Percentiles rank a stretch among this genome's conserved stretches.
Evolutionary conservation across 2,113 vertebrate genomes (phyloP).

Genomic region (Cranoglanis bouderius): DNA sequence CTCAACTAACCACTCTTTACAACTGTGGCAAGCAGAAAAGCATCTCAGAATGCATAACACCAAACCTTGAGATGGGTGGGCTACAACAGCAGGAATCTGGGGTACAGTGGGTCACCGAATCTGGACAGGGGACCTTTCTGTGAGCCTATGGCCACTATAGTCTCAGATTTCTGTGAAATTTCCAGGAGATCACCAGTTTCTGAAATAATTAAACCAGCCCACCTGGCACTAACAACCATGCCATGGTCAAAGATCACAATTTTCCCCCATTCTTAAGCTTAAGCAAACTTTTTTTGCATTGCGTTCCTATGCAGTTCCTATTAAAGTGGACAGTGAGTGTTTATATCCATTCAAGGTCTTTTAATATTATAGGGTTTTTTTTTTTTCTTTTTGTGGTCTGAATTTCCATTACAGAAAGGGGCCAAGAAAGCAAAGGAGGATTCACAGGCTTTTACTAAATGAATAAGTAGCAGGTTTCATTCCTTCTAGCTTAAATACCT

Average conservation of each 20-base stretch:
- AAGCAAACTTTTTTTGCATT: not conserved
- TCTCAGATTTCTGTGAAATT: not conserved
- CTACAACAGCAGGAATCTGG: not conserved
- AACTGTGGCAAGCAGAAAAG: not conserved
- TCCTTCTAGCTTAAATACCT: slow-evolving; percentile 27
- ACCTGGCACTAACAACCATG: not conserved
- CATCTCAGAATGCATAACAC: not conserved
- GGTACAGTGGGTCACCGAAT: not conserved
- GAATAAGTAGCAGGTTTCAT: not conserved
- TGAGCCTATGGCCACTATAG: not conserved
- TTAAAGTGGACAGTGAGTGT: not conserved
- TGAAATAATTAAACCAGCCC: not conserved
- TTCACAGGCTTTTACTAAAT: not conserved
- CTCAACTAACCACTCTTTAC: not conserved
- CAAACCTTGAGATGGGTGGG: not conserved
- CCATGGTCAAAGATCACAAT: not conserved
- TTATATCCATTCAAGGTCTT: not conserved
- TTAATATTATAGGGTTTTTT: not conserved
- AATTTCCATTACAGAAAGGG: slow-evolving; percentile 10
- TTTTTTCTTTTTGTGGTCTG: not conserved
- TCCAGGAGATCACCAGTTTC: not conserved
- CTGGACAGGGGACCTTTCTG: not conserved
- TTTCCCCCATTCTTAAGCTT: not conserved
- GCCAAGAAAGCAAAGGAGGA: slow-evolving; percentile 1
- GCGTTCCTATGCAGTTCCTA: not conserved